These are phyloP conservation scores for Acrobasis consociella DNA, from an alignment of 2,888 invertebrate species.

Conservation along the genomic window DNA sequence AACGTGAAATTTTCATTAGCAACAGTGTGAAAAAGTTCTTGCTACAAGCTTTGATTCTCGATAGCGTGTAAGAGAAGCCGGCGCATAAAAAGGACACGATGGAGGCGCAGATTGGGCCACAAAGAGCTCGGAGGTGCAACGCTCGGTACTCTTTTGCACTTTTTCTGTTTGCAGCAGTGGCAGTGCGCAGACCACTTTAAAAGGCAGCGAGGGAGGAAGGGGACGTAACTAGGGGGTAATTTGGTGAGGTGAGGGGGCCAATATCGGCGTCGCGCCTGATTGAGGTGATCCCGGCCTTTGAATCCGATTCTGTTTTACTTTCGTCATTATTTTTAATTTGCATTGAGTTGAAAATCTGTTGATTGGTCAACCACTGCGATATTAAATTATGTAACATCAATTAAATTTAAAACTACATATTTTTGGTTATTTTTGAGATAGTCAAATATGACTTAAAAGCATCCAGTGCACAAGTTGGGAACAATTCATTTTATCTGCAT, in stretches of 20 bases:
- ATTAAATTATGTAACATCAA: neutral
- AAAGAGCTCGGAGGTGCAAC: slow-evolving; percentile 79
- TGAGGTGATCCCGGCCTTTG: slow-evolving; percentile 76
- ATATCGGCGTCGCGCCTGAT: slow-evolving; percentile 79
- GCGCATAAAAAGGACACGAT: slow-evolving; percentile 76
- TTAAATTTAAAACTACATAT: neutral
- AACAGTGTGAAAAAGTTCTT: slow-evolving; percentile 74
- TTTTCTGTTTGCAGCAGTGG: slow-evolving; percentile 80
- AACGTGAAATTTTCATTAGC: slow-evolving; percentile 81
- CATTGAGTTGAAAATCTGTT: slow-evolving; percentile 25
- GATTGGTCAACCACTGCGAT: neutral
- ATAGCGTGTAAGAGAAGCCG: slow-evolving; percentile 77
- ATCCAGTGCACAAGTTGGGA: neutral
- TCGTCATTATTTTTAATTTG: slow-evolving; percentile 62
- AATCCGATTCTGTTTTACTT: slow-evolving; percentile 69
- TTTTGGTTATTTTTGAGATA: neutral
- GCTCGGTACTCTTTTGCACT: slow-evolving; percentile 74
- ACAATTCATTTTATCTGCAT: slow-evolving; percentile 12
- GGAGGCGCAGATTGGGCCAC: slow-evolving; percentile 80
- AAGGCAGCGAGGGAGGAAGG: slow-evolving; percentile 75
- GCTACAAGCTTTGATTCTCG: slow-evolving; percentile 76
- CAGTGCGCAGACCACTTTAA: slow-evolving; percentile 82
- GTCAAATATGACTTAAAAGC: neutral
- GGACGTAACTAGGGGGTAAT: slow-evolving; percentile 81
- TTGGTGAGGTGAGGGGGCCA: slow-evolving; percentile 76